A percentile compares a stretch with the other conserved stretches of the same genome.
Evolutionary conservation across 2,888 invertebrate species (phyloP).

Genomic region (Phanerotoma sp.): DNA sequence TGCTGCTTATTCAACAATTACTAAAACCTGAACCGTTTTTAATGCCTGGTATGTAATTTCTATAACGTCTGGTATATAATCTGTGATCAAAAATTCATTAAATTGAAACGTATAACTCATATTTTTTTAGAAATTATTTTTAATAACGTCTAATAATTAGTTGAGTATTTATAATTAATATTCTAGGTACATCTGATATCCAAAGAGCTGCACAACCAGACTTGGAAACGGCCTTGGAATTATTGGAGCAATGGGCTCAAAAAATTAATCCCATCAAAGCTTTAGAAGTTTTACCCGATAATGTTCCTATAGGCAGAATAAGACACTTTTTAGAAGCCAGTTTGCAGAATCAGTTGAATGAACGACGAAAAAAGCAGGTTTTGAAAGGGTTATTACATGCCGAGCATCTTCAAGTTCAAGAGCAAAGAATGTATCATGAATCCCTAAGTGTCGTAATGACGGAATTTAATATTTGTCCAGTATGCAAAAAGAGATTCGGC

Average conservation of each 20-base stretch:
- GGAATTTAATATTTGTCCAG: slow-evolving; percentile 85
- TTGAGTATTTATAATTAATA: no score
- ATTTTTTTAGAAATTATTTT: no score
- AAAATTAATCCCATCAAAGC: slow-evolving; percentile 83
- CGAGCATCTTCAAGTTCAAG: slow-evolving; percentile 83
- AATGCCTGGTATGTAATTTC: slow-evolving; percentile 39
- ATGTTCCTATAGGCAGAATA: slow-evolving; percentile 74
- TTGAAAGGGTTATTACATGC: slow-evolving; percentile 82
- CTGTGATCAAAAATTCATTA: no score
- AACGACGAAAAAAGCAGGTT: slow-evolving; percentile 74
- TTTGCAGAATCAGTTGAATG: slow-evolving; percentile 71
- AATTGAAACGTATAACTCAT: no score
- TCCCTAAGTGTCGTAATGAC: slow-evolving; percentile 81
- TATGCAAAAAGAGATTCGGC: slow-evolving; percentile 91
- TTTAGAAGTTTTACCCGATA: slow-evolving; percentile 77
- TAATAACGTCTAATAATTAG: no score
- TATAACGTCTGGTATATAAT: no score
- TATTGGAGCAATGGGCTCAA: slow-evolving; percentile 81
- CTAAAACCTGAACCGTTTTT: slow-evolving; percentile 56
- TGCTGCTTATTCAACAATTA: slow-evolving; percentile 62
- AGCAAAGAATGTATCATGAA: slow-evolving; percentile 77
- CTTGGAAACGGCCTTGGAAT: slow-evolving; percentile 73
- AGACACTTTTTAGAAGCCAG: slow-evolving; percentile 79
- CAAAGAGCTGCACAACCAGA: slow-evolving; percentile 70
- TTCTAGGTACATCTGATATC: slow-evolving; percentile 45